Evolutionary conservation across 2,113 vertebrate species (phyloP).

Genomic region (Poecilia latipinna): DNA sequence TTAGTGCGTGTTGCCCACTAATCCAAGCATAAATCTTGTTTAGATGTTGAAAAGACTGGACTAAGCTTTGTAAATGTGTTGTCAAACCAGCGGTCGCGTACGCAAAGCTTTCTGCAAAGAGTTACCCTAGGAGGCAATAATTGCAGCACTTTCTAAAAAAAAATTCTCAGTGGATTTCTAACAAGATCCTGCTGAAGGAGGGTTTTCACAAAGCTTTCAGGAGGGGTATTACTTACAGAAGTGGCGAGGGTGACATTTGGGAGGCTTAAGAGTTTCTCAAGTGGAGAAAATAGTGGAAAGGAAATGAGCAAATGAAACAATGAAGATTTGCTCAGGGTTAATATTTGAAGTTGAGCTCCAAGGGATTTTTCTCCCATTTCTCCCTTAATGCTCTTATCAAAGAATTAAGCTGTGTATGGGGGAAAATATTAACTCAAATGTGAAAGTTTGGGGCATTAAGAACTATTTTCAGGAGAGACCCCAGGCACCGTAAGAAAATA

Average conservation of each 20-base stretch:
- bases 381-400: background rate
- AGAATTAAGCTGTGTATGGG: background rate
- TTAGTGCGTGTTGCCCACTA: constrained; percentile 26
- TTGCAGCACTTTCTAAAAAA: background rate
- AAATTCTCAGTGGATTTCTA: background rate
- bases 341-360: background rate
- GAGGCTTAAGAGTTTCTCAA: background rate
- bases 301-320: background rate
- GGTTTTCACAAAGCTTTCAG: background rate
- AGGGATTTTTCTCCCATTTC: background rate
- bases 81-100: background rate
- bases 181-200: background rate
- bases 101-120: background rate
- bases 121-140: background rate
- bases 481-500: too few species aligned
- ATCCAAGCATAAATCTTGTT: constrained; percentile 33
- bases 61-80: constrained; percentile 15
- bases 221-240: background rate
- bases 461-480: background rate
- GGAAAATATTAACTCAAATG: background rate
- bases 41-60: constrained; percentile 33
- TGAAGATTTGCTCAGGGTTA: background rate
- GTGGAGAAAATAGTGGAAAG: background rate
- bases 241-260: background rate
- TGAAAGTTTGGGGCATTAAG: background rate